Evolutionary conservation across 2,797 vertebrate species (phyloP), one percentile per base, ranked within the genome.

Genomic region (Paramormyrops hopkinsi): DNA sequence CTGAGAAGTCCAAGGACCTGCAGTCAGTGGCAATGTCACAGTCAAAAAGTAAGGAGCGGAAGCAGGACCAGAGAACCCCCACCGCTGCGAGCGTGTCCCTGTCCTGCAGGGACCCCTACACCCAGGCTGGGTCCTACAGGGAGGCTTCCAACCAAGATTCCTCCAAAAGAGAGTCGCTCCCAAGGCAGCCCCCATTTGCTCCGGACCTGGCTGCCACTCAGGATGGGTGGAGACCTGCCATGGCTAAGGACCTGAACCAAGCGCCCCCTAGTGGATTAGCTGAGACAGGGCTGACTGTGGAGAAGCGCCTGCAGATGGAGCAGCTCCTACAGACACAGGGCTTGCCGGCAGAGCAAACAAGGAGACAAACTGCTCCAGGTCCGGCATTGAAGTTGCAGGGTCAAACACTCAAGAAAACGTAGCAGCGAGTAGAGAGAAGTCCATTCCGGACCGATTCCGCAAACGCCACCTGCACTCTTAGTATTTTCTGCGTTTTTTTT

Each of bases 371-470:
- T 9, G 87, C 91, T 76, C 88, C 17, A 88, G 90, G 29, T 89
- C 88, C 2, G 25, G 7, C 91, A 89, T 87, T 93, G 41, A 87
- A 89, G 0, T 94, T 93, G 91, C 96, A 95, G 51, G 95, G 95
- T 91, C 96, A 97, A 95, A 92, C 94, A 91, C 91, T 92, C 90
- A 97, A 96, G 94, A 97, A 96, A 95, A 97, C 97, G 93, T 98
- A 99, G 96, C 96, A 95, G 91, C 90, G 82, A 92, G 92, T 92
- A 91, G 95, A 94, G n/a, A 44, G 73, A 59, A 37, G 29, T 90
- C 86, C 33, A 88, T 84, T 89, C 59, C 88, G 48, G 46, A 14
- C 84, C 88, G 44, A 94, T 93, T 93, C 92, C 92, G 92, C 29
- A 29, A 54, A 44, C 3, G 0, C 51, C 17, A 90, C 92, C 90